These are phyloP conservation scores for Meles meles DNA, from an alignment of 2,113 vertebrate genomes.

Conservation along the genomic window DNA sequence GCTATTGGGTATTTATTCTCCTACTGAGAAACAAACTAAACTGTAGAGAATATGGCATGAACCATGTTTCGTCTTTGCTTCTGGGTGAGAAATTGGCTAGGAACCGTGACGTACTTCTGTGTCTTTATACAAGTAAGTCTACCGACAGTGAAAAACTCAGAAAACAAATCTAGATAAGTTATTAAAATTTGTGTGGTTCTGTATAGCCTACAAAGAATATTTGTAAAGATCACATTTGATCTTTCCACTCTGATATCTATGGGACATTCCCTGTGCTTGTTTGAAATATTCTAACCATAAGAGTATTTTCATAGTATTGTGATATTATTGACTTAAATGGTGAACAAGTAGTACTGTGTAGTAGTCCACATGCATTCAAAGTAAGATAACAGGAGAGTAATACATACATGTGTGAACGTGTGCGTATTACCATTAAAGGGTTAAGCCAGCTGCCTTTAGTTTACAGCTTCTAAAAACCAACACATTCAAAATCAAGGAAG, in stretches of 20 bases:
- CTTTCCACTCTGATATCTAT: not conserved
- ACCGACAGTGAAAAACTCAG: not conserved
- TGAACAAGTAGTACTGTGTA: not conserved
- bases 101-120: not conserved
- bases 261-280: not conserved
- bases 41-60: not conserved
- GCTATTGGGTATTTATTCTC: not conserved
- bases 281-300: not conserved
- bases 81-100: not conserved
- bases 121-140: not conserved
- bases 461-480: not conserved
- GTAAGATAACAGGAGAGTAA: not conserved
- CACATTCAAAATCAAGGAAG: not conserved
- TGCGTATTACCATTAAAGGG: not conserved
- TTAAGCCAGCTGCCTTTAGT: constrained; percentile 17
- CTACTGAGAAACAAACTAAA: not conserved
- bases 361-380: not conserved
- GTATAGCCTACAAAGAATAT: not conserved
- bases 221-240: not conserved
- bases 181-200: not conserved
- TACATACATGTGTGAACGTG: not conserved
- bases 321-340: not conserved
- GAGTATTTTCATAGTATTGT: not conserved
- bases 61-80: not conserved
- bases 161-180: not conserved